A percentile compares a stretch with the other conserved stretches of the same genome.
phyloP scores from a whole-genome alignment of 2,888 invertebrate species.

The Ceriagrion tenellum region DNA sequence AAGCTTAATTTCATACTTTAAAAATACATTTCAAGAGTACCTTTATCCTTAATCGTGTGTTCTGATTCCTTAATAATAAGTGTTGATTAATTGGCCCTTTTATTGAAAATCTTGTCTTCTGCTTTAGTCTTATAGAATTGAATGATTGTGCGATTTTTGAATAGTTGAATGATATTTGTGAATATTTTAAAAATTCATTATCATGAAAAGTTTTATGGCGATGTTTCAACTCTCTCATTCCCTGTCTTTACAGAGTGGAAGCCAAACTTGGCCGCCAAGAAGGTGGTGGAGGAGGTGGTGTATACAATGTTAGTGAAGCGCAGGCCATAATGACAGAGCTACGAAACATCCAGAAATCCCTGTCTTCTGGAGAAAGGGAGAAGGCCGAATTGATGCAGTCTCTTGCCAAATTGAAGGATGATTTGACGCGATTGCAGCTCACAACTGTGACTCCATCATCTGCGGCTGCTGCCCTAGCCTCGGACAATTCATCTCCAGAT shows the following conservation, averaged over 20 bases:
- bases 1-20: neutral
- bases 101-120: too few species aligned
- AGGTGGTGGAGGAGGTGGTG: constrained; percentile 84
- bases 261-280: constrained; percentile 91
- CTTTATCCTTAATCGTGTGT: too few species aligned
- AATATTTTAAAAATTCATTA: neutral
- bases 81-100: too few species aligned
- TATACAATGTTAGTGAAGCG: constrained; percentile 95
- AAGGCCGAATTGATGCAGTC: constrained; percentile 96
- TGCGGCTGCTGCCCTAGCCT: constrained; percentile 39
- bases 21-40: too few species aligned
- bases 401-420: constrained; percentile 95
- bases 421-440: constrained; percentile 92
- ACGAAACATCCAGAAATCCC: constrained; percentile 93
- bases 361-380: constrained; percentile 95
- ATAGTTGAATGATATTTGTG: neutral
- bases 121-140: too few species aligned
- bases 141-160: neutral
- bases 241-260: constrained; percentile 85
- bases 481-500: constrained; percentile 83
- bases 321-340: constrained; percentile 97
- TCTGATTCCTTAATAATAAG: too few species aligned
- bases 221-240: neutral
- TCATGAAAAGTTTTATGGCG: neutral
- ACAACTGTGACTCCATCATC: constrained; percentile 71